Evolutionary conservation across 2,888 invertebrate genomes (phyloP).

Genomic region (Mallateleia sp.): DNA sequence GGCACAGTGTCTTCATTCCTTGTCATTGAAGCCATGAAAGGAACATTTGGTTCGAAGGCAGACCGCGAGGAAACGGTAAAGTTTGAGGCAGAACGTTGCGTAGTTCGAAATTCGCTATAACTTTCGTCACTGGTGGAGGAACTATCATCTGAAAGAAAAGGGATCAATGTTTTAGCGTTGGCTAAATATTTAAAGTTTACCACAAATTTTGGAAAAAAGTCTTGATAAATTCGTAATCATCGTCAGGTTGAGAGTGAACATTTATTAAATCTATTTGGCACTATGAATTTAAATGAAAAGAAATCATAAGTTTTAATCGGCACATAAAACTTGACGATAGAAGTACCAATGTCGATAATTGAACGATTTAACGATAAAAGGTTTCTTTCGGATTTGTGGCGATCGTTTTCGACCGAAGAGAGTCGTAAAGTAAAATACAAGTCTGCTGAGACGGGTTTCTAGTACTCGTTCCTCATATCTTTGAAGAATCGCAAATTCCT

Average conservation of each 20-base stretch:
- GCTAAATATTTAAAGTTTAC: too few species aligned
- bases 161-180: too few species aligned
- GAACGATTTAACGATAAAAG: slow-evolving; percentile 64
- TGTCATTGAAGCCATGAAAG: slow-evolving; percentile 37
- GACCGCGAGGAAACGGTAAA: slow-evolving; percentile 87
- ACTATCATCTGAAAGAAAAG: slow-evolving; percentile 67
- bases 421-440: slow-evolving; percentile 62
- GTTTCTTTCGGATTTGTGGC: slow-evolving; percentile 51
- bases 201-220: too few species aligned
- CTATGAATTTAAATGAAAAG: slow-evolving; percentile 29
- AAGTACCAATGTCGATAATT: slow-evolving; percentile 64
- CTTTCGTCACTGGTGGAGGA: slow-evolving; percentile 85
- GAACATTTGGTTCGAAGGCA: slow-evolving; percentile 87
- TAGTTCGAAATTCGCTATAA: slow-evolving; percentile 68
- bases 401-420: slow-evolving; percentile 50
- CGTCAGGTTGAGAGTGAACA: too few species aligned
- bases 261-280: too few species aligned
- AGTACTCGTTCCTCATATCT: slow-evolving; percentile 32
- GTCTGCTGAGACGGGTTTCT: slow-evolving; percentile 50
- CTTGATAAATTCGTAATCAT: too few species aligned
- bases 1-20: slow-evolving; percentile 18
- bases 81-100: slow-evolving; percentile 78
- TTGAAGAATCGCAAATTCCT: slow-evolving; percentile 11
- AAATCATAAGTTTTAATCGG: slow-evolving; percentile 24
- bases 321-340: slow-evolving; percentile 45